Percentiles rank a stretch among this genome's conserved stretches.
Conservation (phyloP, 1,140 invertebrate genomes). For the Drosophila parvula region DNA sequence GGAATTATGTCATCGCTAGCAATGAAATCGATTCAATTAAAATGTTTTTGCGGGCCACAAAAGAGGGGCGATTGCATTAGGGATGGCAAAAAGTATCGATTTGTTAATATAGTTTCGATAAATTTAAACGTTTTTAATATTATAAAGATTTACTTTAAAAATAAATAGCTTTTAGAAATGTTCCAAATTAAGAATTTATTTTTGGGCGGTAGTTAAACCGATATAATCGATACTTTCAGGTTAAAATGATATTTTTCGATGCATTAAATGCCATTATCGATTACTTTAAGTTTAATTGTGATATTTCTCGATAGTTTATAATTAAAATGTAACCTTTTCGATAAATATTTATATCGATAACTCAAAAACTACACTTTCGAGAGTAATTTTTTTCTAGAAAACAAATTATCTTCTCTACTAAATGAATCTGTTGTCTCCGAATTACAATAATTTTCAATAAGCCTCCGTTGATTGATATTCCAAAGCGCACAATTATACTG, state of each 20-base stretch:
- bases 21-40: slow-evolving; percentile 72
- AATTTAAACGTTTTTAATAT: not conserved
- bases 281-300: no score
- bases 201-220: not conserved
- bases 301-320: not conserved
- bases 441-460: slow-evolving; percentile 73
- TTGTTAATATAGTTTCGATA: not conserved
- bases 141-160: not conserved
- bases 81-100: not conserved
- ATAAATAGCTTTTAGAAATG: not conserved
- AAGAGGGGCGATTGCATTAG: slow-evolving; percentile 15
- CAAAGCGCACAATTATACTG: slow-evolving; percentile 42
- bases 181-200: not conserved
- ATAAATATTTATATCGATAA: not conserved
- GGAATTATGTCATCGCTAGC: slow-evolving; percentile 70
- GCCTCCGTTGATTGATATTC: slow-evolving; percentile 39
- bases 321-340: not conserved
- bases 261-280: not conserved
- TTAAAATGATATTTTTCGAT: not conserved
- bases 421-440: slow-evolving; percentile 56
- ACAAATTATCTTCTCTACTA: not conserved
- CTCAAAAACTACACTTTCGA: not conserved
- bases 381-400: no score
- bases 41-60: slow-evolving; percentile 48
- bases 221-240: not conserved